Conservation (phyloP, 1,140 invertebrate genomes). For the Alviniconcha marisindica region DNA sequence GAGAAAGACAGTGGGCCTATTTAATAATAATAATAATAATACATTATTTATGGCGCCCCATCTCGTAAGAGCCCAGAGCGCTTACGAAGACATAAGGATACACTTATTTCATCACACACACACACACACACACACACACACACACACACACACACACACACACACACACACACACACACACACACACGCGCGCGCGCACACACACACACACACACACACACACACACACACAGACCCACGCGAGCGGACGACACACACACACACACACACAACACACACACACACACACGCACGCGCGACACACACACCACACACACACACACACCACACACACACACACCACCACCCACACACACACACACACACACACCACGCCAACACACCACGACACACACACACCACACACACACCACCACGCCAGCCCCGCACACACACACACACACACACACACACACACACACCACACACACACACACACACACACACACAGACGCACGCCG, state of each 20-base stretch:
- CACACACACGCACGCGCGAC: too few species aligned
- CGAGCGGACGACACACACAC: background rate
- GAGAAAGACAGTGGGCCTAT: too few species aligned
- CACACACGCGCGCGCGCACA: background rate
- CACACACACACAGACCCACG: background rate
- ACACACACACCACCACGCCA: background rate
- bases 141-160: background rate
- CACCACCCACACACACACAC: too few species aligned
- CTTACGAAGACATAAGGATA: too few species aligned
- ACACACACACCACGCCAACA: too few species aligned
- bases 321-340: background rate
- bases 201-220: constrained; percentile 22
- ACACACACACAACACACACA: constrained; percentile 1
- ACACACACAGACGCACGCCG: background rate
- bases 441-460: background rate
- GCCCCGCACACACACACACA: background rate
- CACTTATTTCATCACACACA: background rate
- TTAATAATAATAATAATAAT: too few species aligned
- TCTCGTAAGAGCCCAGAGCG: too few species aligned
- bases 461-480: background rate
- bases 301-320: background rate
- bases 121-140: constrained; percentile 5
- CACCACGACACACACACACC: background rate
- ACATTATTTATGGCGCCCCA: too few species aligned
- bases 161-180: background rate